Base-by-base conservation (phyloP, 1,140 invertebrate species). In the Pachyrhynchus sulphureomaculatus region DNA sequence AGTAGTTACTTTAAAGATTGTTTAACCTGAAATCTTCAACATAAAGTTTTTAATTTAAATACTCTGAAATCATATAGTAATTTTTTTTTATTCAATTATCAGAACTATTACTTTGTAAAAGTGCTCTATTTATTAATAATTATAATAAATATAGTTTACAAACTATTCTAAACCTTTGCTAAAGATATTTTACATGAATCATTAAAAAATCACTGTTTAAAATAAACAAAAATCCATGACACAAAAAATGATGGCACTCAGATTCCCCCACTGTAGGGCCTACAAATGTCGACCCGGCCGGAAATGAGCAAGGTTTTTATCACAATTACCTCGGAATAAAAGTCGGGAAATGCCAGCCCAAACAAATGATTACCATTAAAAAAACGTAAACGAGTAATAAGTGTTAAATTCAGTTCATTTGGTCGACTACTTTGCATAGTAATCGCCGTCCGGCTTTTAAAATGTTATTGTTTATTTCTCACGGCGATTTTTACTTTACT, bases 381-480 rank as follows among this genome's bases (percentile, higher is more conserved):
- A 52, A 60, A 15, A 23, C 20, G 36, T n/a, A 33, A 41, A 51
- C 21, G 36, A 60, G 52, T 15, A 15, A 20, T 32, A 49, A 44
- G 41, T 41, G 51, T 32, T 52, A 44, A 49, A 24, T 48, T 39
- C 33, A 37, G 33, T 55, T 62, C 52, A 42, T 32, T 24, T 62
- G 60, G 60, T 53, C 53, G 32, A 51, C 52, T 56, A 42, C 18
- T 56, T 56, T 49, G 52, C 52, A 62, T 55, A 49, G 60, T 62
- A 56, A 47, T 21, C 37, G 39, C 49, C 60, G 60, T 55, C 53
- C 60, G 60, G 51, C 29, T 48, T 62, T 62, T 55, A 55, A 62
- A 55, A 42, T 56, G 51, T 55, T 56, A 62, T 62, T 62, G 60
- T 62, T 62, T 62, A 55, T 62, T 62, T 62, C 60, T 55, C 60